Conservation (phyloP, 2,888 invertebrate genomes). For the Notocelia uddmanniana region DNA sequence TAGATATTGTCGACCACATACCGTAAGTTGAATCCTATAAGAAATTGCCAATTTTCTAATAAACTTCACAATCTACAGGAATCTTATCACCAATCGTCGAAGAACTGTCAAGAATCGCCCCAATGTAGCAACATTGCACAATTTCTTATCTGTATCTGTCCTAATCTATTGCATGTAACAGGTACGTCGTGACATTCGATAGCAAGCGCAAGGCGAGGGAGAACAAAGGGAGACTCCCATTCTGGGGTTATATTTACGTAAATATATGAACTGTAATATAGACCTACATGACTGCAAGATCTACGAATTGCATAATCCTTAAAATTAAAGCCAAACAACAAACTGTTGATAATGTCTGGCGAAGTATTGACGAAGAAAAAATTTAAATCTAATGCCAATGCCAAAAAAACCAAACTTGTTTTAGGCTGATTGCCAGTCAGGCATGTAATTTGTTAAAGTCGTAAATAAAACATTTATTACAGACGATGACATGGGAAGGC, state of each 20-base stretch:
- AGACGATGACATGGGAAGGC: slow-evolving; percentile 55
- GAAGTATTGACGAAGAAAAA: slow-evolving; percentile 7
- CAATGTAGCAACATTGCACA: slow-evolving; percentile 37
- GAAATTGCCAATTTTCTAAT: slow-evolving; percentile 13
- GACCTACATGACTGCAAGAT: neutral
- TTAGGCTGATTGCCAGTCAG: slow-evolving; percentile 50
- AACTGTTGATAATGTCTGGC: neutral
- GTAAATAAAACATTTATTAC: slow-evolving; percentile 47
- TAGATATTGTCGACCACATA: slow-evolving; percentile 66
- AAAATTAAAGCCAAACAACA: slow-evolving; percentile 10
- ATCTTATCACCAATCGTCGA: slow-evolving; percentile 21
- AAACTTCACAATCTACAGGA: neutral
- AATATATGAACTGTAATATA: slow-evolving; percentile 13
- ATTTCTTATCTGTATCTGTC: slow-evolving; percentile 35
- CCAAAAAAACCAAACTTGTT: slow-evolving; percentile 46
- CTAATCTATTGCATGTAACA: slow-evolving; percentile 44
- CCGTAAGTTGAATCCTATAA: slow-evolving; percentile 64
- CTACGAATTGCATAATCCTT: neutral
- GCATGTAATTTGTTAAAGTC: slow-evolving; percentile 38
- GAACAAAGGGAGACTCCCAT: slow-evolving; percentile 34
- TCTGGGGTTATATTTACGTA: slow-evolving; percentile 26
- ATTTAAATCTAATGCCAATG: slow-evolving; percentile 41
- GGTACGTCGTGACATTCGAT: slow-evolving; percentile 41
- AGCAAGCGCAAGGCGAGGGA: slow-evolving; percentile 27
- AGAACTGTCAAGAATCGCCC: slow-evolving; percentile 32